These are phyloP conservation scores for Trichomycterus rosablanca DNA, from an alignment of 2,113 vertebrate genomes.

Conservation along the genomic window DNA sequence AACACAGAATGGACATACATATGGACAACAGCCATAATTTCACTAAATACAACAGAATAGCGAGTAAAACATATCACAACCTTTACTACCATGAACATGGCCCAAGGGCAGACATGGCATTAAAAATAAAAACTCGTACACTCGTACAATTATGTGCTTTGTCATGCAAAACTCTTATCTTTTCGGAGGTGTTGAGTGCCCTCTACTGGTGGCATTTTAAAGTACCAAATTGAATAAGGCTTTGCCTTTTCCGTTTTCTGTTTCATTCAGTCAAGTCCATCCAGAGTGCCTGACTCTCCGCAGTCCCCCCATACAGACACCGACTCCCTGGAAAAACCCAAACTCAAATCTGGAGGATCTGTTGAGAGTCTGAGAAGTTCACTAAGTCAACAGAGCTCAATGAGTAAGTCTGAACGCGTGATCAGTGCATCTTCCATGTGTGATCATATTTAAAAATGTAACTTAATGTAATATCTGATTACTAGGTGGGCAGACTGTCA, in stretches of 20 bases:
- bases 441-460: neutral
- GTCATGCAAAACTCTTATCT: neutral
- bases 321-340: slow-evolving; percentile 79
- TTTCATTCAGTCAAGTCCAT: slow-evolving; percentile 70
- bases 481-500: slow-evolving; percentile 90
- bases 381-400: slow-evolving; percentile 92
- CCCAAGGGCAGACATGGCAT: no score
- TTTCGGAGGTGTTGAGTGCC: slow-evolving; percentile 11
- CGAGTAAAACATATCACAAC: no score
- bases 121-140: no score
- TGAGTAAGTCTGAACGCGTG: slow-evolving; percentile 76
- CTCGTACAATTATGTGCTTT: no score
- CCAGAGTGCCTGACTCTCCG: slow-evolving; percentile 69
- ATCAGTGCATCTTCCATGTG: neutral
- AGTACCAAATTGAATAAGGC: neutral
- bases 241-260: neutral
- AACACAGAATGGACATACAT: no score
- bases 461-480: neutral
- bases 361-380: slow-evolving; percentile 96
- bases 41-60: no score
- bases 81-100: no score
- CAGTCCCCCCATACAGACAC: slow-evolving; percentile 66
- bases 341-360: slow-evolving; percentile 88
- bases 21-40: no score
- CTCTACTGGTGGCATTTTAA: neutral